Conservation (phyloP, 2,113 vertebrate genomes). For the Illadopsis cleaveri region DNA sequence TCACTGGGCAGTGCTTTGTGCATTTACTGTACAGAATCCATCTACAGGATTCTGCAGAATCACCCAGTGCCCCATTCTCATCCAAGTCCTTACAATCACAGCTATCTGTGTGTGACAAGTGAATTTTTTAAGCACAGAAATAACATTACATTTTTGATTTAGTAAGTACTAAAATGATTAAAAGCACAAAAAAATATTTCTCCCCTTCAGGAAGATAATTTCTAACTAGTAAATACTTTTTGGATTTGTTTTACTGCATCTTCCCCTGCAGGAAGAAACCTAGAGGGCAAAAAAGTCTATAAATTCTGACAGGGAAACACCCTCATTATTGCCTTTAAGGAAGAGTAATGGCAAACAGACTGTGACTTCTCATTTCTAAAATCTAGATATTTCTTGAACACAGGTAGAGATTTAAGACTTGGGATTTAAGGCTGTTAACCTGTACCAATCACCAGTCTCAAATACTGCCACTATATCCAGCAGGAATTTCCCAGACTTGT, state of each 20-base stretch:
- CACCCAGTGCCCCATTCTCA: not conserved
- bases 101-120: not conserved
- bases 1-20: accelerated
- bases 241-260: not conserved
- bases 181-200: not conserved
- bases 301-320: not conserved
- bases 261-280: not conserved
- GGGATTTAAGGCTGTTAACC: not conserved
- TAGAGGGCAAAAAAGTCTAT: not conserved
- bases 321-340: not conserved
- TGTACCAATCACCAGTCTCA: not conserved
- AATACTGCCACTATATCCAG: not conserved
- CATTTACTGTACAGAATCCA: not conserved
- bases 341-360: not conserved
- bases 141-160: not conserved
- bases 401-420: not conserved
- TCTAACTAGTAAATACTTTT: not conserved
- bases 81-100: not conserved
- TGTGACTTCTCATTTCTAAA: not conserved
- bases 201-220: not conserved
- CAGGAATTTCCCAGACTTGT: not conserved
- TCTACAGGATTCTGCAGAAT: not conserved
- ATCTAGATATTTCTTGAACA: not conserved
- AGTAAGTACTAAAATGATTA: not conserved
- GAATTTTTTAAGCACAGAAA: not conserved